Base-by-base conservation (phyloP, 64 coral and sea anemone genomes). In the Dendrophyllia cribrosa region DNA sequence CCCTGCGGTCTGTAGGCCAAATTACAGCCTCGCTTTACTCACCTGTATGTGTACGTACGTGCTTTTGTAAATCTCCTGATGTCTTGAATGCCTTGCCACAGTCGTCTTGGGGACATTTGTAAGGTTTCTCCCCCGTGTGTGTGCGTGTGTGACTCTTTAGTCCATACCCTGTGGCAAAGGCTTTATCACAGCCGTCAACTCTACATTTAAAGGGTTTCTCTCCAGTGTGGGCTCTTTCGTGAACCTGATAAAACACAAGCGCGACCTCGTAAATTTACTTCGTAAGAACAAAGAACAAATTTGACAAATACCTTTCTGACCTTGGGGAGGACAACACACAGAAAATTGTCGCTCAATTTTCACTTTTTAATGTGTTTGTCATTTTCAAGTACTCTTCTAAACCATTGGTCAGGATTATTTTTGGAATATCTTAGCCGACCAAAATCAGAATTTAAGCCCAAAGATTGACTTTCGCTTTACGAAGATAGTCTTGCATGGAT, bases 31-130 rank as follows among this genome's bases (percentile, higher is more conserved):
- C 60, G 17, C 19, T 21, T 67, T 10, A 86, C 83, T 85, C 69
- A 98, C 96, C 96, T 78, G 96, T 98, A 43, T 98, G 96, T 7
- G 96, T 98, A 25, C 96, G 77, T 24, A 98, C 95, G 74, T 98
- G 96, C 90, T 98, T 98, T 72, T 98, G 96, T 60, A 98, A 58
- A 67, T 98, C 96, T 63, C 96, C 96, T 3, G 96, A 98, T 43
- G 96, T 98, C 69, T 98, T 98, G 80, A 98, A 98, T 43, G 93
- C 96, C 88, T 98, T 98, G 6, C 66, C 73, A 25, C 96, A 94
- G 1, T 74, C 93, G 0, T 88, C 90, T 24, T 90, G 58, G 0
- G 78, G 81, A 70, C 96, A 98, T 74, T 92, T 95, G 83, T 98
- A 98, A 15, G 96, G 96, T 34, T 98, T 98, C 24, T 98, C 96